Evolutionary conservation across 2,797 vertebrate species (phyloP).

Genomic region (Anisognathus igniventris): DNA sequence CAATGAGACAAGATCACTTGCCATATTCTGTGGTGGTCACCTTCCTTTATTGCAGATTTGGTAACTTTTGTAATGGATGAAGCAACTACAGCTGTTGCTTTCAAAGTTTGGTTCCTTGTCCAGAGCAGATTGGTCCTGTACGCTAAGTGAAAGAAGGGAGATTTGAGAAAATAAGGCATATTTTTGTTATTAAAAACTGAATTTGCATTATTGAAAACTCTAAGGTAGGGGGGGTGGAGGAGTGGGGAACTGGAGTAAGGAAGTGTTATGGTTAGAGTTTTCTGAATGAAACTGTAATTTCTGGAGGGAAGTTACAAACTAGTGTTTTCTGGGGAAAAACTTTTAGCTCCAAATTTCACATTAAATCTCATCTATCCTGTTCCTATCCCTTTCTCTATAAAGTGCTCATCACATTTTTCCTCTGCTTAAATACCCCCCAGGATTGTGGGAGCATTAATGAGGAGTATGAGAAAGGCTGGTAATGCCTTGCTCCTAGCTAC

Average conservation of each 20-base stretch:
- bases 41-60: not conserved
- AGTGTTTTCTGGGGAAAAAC: not conserved
- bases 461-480: not conserved
- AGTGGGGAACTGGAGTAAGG: not conserved
- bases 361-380: not conserved
- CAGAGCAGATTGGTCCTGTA: not conserved
- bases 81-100: not conserved
- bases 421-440: rapidly evolving
- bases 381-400: not conserved
- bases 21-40: not conserved
- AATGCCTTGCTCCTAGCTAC: not conserved
- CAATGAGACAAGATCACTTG: rapidly evolving
- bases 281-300: not conserved
- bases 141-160: not conserved
- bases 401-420: not conserved
- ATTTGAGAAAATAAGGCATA: not conserved
- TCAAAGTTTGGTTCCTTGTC: not conserved
- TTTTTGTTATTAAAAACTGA: not conserved
- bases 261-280: not conserved
- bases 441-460: not conserved
- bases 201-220: not conserved
- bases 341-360: not conserved
- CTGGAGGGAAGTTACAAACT: not conserved
- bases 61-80: not conserved
- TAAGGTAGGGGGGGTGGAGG: not conserved